A percentile compares a stretch with the other conserved stretches of the same genome.
phyloP scores from a whole-genome alignment of 2,888 invertebrate species.

The Xanthorhoe spadicearia region DNA sequence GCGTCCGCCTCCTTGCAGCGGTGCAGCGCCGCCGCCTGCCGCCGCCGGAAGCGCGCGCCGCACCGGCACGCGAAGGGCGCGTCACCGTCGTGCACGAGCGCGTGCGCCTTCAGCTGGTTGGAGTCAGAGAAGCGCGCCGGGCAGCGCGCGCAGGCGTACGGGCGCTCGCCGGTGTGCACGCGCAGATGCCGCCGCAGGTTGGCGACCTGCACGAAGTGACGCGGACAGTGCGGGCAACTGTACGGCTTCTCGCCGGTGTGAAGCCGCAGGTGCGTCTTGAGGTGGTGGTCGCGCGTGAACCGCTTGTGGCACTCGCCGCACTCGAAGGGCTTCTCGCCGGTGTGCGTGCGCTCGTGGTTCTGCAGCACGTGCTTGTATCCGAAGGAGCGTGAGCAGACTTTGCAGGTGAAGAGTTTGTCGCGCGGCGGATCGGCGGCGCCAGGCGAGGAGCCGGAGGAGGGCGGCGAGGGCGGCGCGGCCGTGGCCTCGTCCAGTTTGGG shows the following conservation, averaged over 20 bases:
- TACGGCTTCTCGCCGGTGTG: slow-evolving; percentile 98
- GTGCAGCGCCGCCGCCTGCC: slow-evolving; percentile 94
- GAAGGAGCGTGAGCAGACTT: slow-evolving; percentile 93
- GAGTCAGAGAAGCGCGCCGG: slow-evolving; percentile 95
- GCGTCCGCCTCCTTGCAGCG: slow-evolving; percentile 87
- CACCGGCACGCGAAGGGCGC: slow-evolving; percentile 95
- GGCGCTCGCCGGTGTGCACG: slow-evolving; percentile 96
- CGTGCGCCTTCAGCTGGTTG: slow-evolving; percentile 95
- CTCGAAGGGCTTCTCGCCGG: slow-evolving; percentile 97
- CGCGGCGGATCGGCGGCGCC: slow-evolving; percentile 83
- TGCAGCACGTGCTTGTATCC: slow-evolving; percentile 97
- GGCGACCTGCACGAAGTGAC: slow-evolving; percentile 97
- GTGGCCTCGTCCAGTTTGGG: slow-evolving; percentile 76
- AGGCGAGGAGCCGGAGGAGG: slow-evolving; percentile 81
- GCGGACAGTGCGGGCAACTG: slow-evolving; percentile 95
- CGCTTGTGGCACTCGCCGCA: slow-evolving; percentile 96
- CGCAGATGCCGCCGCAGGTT: slow-evolving; percentile 94
- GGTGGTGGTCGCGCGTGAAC: slow-evolving; percentile 96
- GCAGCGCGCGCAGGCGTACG: slow-evolving; percentile 94
- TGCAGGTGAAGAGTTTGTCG: slow-evolving; percentile 95
- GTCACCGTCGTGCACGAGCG: slow-evolving; percentile 94
- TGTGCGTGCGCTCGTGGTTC: slow-evolving; percentile 97
- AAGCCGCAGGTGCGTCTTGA: slow-evolving; percentile 96
- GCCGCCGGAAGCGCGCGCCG: slow-evolving; percentile 91
- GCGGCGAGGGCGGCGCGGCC: slow-evolving; percentile 69